Conservation (phyloP, 2,797 vertebrate genomes). For the Rhinogobio ventralis region DNA sequence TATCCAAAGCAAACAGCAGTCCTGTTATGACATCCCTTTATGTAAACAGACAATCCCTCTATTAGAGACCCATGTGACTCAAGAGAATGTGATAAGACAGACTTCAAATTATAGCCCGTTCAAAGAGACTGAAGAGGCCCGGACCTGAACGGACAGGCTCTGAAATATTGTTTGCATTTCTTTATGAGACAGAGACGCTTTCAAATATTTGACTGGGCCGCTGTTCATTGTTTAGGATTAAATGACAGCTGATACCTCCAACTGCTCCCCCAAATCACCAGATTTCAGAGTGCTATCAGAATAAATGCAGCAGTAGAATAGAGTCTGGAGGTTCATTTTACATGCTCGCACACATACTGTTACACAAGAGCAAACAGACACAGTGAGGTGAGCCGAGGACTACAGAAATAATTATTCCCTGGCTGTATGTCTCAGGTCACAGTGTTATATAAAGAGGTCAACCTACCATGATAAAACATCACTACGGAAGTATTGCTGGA, state of each 20-base stretch:
- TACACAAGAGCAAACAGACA: constrained; percentile 21
- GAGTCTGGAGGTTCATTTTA: constrained; percentile 33
- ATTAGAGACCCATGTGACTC: constrained; percentile 17
- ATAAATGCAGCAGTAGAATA: constrained; percentile 7
- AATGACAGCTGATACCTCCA: constrained; percentile 39
- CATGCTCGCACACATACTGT: constrained; percentile 29
- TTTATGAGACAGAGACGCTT: constrained; percentile 21
- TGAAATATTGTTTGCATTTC: constrained; percentile 18
- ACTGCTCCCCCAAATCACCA: background rate
- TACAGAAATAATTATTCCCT: constrained; percentile 44
- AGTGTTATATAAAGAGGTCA: background rate
- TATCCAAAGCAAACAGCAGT: constrained; percentile 46
- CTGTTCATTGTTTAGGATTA: constrained; percentile 8
- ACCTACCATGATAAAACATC: constrained; percentile 6
- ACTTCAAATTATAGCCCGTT: constrained; percentile 1
- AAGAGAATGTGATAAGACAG: background rate
- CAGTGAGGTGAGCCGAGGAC: constrained; percentile 32
- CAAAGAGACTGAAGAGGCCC: constrained; percentile 17
- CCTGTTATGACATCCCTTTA: constrained; percentile 1
- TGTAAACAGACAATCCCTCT: constrained; percentile 34
- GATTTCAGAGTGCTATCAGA: constrained; percentile 20
- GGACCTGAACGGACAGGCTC: background rate
- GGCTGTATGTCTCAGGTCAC: constrained; percentile 1
- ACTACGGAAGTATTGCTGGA: background rate
- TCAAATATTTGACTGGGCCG: constrained; percentile 20